Evolutionary conservation across 35 echinoderm and acorn worm genomes (phyloP).

Genomic region (Hemicentrotus pulcherrimus): DNA sequence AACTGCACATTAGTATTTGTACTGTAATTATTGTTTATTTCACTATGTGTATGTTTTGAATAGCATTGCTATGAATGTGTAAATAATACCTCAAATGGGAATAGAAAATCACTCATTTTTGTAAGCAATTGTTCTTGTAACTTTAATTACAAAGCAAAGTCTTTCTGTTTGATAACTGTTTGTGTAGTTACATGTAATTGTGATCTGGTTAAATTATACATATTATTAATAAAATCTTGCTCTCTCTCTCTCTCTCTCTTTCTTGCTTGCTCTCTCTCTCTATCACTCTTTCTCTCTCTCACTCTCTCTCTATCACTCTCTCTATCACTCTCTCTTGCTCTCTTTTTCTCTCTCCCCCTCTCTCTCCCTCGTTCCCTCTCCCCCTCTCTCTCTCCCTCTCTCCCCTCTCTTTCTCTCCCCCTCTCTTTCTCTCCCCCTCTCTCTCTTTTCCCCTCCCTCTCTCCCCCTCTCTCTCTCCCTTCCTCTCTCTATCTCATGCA

Average conservation of each 20-base stretch:
- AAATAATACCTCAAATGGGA: no score
- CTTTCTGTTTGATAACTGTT: no score
- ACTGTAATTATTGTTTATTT: no score
- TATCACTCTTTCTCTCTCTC: background rate
- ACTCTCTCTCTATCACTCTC: background rate
- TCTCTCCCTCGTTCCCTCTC: background rate
- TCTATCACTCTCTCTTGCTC: background rate
- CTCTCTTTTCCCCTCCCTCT: background rate
- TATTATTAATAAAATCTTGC: background rate
- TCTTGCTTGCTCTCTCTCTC: background rate
- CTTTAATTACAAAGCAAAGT: no score
- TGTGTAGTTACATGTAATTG: no score
- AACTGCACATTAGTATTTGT: no score
- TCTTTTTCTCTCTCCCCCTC: background rate
- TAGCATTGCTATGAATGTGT: no score
- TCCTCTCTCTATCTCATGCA: background rate
- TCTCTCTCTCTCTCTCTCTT: background rate
- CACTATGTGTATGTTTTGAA: no score
- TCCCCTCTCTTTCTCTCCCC: background rate
- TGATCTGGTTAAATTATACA: no score
- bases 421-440: background rate
- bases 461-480: background rate
- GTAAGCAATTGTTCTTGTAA: no score
- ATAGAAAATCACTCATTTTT: no score
- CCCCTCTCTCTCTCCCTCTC: background rate